Conservation (phyloP, 2,113 vertebrate species). For the Chaenogobius annularis region DNA sequence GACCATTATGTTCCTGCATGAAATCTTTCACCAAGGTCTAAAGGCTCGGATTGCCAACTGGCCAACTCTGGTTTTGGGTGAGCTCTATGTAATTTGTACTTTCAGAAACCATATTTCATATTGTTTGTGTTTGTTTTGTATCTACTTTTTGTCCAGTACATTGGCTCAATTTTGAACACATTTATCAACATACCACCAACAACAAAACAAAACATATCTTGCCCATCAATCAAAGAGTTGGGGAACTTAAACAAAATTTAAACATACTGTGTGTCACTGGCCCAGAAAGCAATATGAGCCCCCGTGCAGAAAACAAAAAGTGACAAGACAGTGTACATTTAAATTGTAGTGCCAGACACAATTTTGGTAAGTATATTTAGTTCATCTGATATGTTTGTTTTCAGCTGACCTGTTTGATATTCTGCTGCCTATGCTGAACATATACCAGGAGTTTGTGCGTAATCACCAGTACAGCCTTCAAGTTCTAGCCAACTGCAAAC, state of each 20-base stretch:
- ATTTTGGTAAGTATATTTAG: background rate
- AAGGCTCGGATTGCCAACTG: conserved; percentile 96
- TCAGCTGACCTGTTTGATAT: conserved; percentile 95
- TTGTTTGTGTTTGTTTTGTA: no score
- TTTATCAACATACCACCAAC: no score
- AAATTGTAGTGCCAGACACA: background rate
- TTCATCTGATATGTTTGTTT: conserved; percentile 14
- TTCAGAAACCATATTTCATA: no score
- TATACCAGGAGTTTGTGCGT: conserved; percentile 96
- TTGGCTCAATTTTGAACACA: no score
- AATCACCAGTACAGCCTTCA: conserved; percentile 96
- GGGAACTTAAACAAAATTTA: no score
- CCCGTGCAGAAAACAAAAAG: no score
- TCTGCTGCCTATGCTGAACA: conserved; percentile 95
- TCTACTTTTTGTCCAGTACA: no score
- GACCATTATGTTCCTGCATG: conserved; percentile 99
- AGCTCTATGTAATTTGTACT: conserved; percentile 15
- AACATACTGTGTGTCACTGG: no score
- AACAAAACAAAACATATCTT: no score
- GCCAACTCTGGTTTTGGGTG: conserved; percentile 95
- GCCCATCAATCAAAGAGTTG: no score
- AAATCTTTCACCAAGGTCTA: conserved; percentile 98
- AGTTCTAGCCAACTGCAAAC: conserved; percentile 93
- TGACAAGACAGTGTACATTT: no score
- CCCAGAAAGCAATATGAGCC: no score